Evolutionary conservation across 2,888 invertebrate species (phyloP), one percentile per base, ranked within the genome.

Genomic region (Campoplex capitator): DNA sequence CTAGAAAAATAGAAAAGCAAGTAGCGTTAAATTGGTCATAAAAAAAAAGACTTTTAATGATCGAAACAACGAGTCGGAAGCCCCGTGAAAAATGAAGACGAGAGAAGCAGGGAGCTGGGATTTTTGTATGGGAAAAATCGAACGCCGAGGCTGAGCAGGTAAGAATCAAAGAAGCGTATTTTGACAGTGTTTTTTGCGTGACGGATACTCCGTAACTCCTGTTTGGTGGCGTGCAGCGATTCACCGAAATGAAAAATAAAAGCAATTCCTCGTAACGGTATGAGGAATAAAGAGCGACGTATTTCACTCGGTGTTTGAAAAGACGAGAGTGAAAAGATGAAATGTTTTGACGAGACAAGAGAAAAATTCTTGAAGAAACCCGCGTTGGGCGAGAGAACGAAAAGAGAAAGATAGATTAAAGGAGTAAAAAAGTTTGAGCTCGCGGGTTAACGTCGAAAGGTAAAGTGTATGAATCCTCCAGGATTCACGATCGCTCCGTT

Each of bases 381-480:
- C 51, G 62, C 51, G 0, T 23, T 23, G 23, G 23, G 23, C 28
- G 74, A 75, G 58, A 68, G 23, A 51, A 48, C 38, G 51, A 73
- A 79, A 81, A 23, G 54, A 23, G 54, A 56, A 78, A 65, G 56
- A 51, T 56, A 65, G 75, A n/a, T 73, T 70, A 42, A 78, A 74
- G 78, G 83, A 81, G 71, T 68, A 67, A 81, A 81, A 23, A 88
- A 85, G 86, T 79, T 73, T 82, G 75, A 58, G 71, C n/a, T 73
- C 67, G 56, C 67, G 56, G 48, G 45, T 48, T 79, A 83, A 38
- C 70, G 13, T 76, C 70, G 48, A 51, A 74, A 85, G 78, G 23
- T 81, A 90, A 90, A 89, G 90, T 89, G 89, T 90, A 90, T 86
- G 89, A 90, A 91, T 87, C 90, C 89, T 80, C 75, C 62, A 84